Conservation (phyloP, 2,113 vertebrate species). For the Triplophysa tibetana region DNA sequence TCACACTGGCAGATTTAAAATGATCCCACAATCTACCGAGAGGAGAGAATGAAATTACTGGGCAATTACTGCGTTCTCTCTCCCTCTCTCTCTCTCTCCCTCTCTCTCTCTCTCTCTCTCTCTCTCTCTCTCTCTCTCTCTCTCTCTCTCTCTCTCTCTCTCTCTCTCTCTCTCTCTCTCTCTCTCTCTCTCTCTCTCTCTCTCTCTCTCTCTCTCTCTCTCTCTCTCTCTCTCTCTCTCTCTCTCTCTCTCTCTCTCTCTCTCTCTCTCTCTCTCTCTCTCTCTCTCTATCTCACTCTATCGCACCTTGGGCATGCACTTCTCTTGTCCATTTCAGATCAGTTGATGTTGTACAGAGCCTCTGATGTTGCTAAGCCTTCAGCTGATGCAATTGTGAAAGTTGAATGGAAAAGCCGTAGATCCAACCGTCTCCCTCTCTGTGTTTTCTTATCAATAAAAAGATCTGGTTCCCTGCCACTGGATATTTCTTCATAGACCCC, state of each 20-base stretch:
- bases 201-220: neutral
- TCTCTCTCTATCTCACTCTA: neutral
- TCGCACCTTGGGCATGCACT: slow-evolving; percentile 15
- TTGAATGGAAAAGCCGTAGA: neutral
- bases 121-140: neutral
- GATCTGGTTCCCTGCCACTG: neutral
- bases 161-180: neutral
- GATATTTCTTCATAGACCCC: slow-evolving; percentile 24
- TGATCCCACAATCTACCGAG: slow-evolving; percentile 66
- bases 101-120: neutral
- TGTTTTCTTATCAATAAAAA: slow-evolving; percentile 23
- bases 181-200: neutral
- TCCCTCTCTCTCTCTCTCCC: neutral
- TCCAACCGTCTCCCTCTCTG: neutral
- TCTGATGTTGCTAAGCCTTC: slow-evolving; percentile 17
- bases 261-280: slow-evolving; percentile 1
- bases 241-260: neutral
- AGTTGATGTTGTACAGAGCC: slow-evolving; percentile 9
- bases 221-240: neutral
- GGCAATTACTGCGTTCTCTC: slow-evolving; percentile 60
- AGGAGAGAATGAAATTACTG: slow-evolving; percentile 66
- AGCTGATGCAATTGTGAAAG: slow-evolving; percentile 8
- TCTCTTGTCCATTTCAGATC: neutral
- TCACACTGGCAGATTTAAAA: slow-evolving; percentile 70
- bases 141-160: neutral